Base-by-base conservation (phyloP, 92 coral and sea anemone genomes). In the Porites lobata region DNA sequence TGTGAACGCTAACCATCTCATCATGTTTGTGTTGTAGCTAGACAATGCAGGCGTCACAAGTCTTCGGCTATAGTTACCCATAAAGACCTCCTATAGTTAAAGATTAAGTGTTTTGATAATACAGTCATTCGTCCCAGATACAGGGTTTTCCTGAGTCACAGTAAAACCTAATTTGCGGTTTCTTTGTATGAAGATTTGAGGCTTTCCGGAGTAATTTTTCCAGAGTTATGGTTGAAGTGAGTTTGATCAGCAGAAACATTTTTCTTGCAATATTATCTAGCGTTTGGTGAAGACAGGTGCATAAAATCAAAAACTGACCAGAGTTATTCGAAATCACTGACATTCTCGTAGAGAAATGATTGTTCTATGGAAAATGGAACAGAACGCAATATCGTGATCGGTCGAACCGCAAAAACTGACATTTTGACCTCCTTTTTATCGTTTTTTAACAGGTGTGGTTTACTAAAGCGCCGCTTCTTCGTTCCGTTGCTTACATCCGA, bases 21-120 rank as follows among this genome's bases (percentile, higher is more conserved):
- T 5, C 52, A 64, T 84, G 81, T 84, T 83, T 84, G 80, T 74
- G 81, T 84, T 50, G 62, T 74, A 20, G 72, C 70, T 19, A 84
- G 80, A 84, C 87, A 75, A 84, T 73, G 73, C 63, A 56, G 87
- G 87, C 87, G 87, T 84, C 87, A 84, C 73, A 21, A 51, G 19
- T 84, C 81, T 65, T 73, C 10, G 20, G 73, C 51, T 52, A 1
- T 13, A 22, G 70, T 61, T 84, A 80, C 26, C 73, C 51, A 8
- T 4, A 64, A 21, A 63, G 74, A 73, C 81, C 80, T 62, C 87
- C 87, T 65, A 74, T 74, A 29, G 87, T 50, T 84, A 7, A 7
- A 84, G 87, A 74, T 84, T 20, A 73, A 75, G 64, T 63, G 10
- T 50, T 6, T 14, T 59, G 80, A 74, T 84, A 74, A 84, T 13